A percentile compares a stretch with the other conserved stretches of the same genome.
phyloP scores from a whole-genome alignment of 2,797 vertebrate genomes.

The Myotis daubentonii region DNA sequence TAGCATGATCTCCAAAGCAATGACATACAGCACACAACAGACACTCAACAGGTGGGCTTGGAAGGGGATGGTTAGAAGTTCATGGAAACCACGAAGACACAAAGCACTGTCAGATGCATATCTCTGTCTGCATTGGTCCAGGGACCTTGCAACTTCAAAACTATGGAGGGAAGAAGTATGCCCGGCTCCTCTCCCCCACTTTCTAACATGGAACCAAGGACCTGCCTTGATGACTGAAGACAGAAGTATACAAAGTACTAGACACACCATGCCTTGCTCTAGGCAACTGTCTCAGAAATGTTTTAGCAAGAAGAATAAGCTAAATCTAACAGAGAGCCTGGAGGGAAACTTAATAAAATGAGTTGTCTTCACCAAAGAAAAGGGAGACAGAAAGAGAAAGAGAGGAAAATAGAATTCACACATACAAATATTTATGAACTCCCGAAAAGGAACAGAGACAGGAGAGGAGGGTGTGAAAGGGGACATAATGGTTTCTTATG shows the following conservation, averaged over 20 bases:
- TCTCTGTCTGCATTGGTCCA: neutral
- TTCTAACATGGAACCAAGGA: neutral
- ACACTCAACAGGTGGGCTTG: neutral
- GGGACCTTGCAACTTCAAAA: neutral
- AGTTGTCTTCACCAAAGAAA: neutral
- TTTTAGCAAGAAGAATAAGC: conserved; percentile 41
- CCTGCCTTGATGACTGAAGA: neutral
- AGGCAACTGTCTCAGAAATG: conserved; percentile 37
- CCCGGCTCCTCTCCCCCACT: too few relatives aligned
- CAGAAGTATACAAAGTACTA: neutral
- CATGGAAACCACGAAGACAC: neutral
- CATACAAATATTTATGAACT: conserved; percentile 3
- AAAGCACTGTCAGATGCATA: neutral
- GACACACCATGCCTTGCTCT: neutral
- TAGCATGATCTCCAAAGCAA: neutral
- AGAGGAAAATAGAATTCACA: neutral
- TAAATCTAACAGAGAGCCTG: conserved; percentile 21
- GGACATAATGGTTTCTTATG: neutral
- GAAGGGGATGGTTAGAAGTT: neutral
- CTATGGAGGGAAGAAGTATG: neutral
- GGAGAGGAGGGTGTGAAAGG: neutral
- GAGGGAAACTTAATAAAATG: conserved; percentile 15
- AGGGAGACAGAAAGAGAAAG: neutral
- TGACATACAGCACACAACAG: neutral
- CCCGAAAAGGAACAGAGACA: neutral